Evolutionary conservation across 2,888 invertebrate species (phyloP).

Genomic region (Panorpa germanica): DNA sequence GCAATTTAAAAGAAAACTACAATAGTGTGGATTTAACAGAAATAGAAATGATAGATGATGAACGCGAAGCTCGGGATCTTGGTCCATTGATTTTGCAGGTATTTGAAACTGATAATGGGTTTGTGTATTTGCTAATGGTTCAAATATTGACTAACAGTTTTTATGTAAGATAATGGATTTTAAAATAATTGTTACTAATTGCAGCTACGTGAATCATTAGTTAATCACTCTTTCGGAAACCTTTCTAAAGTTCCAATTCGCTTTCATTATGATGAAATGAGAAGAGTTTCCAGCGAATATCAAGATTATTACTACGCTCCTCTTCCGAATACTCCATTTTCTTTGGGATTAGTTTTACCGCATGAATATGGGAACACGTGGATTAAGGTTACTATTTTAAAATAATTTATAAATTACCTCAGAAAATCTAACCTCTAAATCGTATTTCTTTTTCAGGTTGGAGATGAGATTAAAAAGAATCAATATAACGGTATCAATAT

Average conservation of each 20-base stretch:
- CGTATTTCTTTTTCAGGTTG: slow-evolving; percentile 52
- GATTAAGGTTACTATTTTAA: slow-evolving; percentile 25
- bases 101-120: too few relatives aligned
- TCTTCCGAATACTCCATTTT: slow-evolving; percentile 69
- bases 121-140: neutral
- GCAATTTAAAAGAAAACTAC: slow-evolving; percentile 70
- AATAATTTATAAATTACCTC: slow-evolving; percentile 5
- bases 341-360: slow-evolving; percentile 69
- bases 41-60: slow-evolving; percentile 69
- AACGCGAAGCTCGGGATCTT: slow-evolving; percentile 42
- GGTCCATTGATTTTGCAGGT: slow-evolving; percentile 30
- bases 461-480: slow-evolving; percentile 53
- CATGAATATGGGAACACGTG: slow-evolving; percentile 59
- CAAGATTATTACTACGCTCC: slow-evolving; percentile 73
- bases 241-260: slow-evolving; percentile 48
- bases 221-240: slow-evolving; percentile 45
- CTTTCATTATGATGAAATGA: slow-evolving; percentile 71
- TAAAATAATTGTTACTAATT: slow-evolving; percentile 18
- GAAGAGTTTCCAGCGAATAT: slow-evolving; percentile 58
- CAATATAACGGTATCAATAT: slow-evolving; percentile 47
- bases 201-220: slow-evolving; percentile 51
- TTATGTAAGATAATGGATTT: neutral
- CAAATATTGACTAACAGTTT: neutral
- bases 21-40: slow-evolving; percentile 93
- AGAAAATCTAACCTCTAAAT: slow-evolving; percentile 25